Percentiles rank a stretch among this genome's conserved stretches.
Evolutionary conservation across 1,140 invertebrate species (phyloP).

Genomic region (Cotesia chilonis): DNA sequence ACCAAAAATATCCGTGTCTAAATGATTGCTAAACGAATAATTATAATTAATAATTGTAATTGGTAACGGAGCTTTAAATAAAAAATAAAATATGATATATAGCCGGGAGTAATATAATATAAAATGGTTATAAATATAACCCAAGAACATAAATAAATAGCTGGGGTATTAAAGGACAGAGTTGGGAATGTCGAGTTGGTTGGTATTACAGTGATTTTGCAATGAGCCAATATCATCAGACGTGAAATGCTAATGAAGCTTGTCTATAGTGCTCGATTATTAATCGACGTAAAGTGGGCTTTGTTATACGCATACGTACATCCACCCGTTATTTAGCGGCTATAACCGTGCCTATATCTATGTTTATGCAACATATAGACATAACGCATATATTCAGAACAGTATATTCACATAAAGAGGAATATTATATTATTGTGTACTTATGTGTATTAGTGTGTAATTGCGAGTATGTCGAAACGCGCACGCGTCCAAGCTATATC

Average conservation of each 20-base stretch:
- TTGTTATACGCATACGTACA: too few species aligned
- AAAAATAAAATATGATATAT: too few species aligned
- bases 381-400: not conserved
- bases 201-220: conserved; percentile 9
- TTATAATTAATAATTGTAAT: too few species aligned
- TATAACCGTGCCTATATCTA: too few species aligned
- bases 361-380: too few species aligned
- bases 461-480: conserved; percentile 29
- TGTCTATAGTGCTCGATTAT: conserved; percentile 9
- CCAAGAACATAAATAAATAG: conserved; percentile 8
- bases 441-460: conserved; percentile 4
- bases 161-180: conserved; percentile 6
- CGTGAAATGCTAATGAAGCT: conserved; percentile 14
- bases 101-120: too few species aligned
- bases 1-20: too few species aligned
- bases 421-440: conserved; percentile 13
- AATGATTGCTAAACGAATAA: too few species aligned
- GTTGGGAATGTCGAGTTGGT: conserved; percentile 6
- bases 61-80: too few species aligned
- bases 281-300: conserved; percentile 2
- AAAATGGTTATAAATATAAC: conserved; percentile 11
- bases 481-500: conserved; percentile 35
- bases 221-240: conserved; percentile 11
- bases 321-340: too few species aligned
- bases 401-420: conserved; percentile 1